Conservation (phyloP, 2,113 vertebrate genomes). For the Stictonetta naevosa region DNA sequence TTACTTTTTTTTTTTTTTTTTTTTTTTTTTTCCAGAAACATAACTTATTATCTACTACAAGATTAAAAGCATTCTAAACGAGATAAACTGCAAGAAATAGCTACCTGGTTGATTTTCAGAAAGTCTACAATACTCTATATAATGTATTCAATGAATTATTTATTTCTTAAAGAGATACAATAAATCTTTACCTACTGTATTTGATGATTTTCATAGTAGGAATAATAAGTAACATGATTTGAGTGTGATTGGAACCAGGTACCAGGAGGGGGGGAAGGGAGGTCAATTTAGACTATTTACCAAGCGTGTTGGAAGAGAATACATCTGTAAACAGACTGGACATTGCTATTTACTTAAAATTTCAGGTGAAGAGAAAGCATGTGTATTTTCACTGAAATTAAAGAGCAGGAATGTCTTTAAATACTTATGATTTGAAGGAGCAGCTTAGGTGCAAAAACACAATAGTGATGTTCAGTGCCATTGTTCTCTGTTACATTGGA, state of each 20-base stretch:
- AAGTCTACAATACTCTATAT: constrained; percentile 68
- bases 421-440: constrained; percentile 5
- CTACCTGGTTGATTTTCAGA: constrained; percentile 66
- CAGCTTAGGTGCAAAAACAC: constrained; percentile 29
- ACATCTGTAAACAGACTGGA: not conserved
- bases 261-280: constrained; percentile 25
- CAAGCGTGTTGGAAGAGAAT: not conserved
- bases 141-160: constrained; percentile 76
- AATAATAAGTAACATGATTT: constrained; percentile 73
- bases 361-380: not conserved
- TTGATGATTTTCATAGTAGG: constrained; percentile 74
- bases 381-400: not conserved
- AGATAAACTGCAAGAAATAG: constrained; percentile 49
- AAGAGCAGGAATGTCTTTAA: not conserved
- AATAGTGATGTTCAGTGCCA: not conserved
- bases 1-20: not conserved
- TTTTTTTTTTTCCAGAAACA: not conserved
- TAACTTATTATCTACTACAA: constrained; percentile 66
- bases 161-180: constrained; percentile 73
- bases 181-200: constrained; percentile 75
- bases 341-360: not conserved
- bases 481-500: constrained; percentile 4
- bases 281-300: constrained; percentile 50
- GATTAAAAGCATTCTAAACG: constrained; percentile 69
- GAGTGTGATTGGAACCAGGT: constrained; percentile 59